Evolutionary conservation across 2,888 invertebrate species (phyloP), one percentile per base, ranked within the genome.

Genomic region (Leucania comma): DNA sequence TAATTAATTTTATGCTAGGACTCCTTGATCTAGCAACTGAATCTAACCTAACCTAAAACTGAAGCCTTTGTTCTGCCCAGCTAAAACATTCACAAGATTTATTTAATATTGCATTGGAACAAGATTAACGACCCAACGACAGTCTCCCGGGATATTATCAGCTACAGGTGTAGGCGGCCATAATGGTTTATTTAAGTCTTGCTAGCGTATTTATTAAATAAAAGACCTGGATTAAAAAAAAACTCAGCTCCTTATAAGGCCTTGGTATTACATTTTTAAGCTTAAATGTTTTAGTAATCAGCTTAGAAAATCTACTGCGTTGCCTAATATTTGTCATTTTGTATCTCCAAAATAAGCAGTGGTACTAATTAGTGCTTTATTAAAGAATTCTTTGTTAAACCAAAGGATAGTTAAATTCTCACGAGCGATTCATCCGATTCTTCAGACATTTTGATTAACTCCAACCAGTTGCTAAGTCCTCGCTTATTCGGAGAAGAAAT

Each of bases 121-220:
- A 66, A 79, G 76, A 79, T 79, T 60, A 70, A 77, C 72, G 58
- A 72, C 60, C 58, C 62, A 48, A 54, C 53, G 64, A 64, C 67
- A 65, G 59, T 77, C 67, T 78, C 68, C 59, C n/a, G 69, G 63
- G 68, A 72, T 70, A 67, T 74, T 51, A 75, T 6, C 56, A 80
- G 53, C 35, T 63, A 72, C 73, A 78, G 75, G 72, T 73, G 70
- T 74, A 72, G 74, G 70, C 64, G 74, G 62, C 53, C 29, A 62
- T 75, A 68, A 65, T 59, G 46, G 71, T 78, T 72, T 57, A 50
- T 26, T 63, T 50, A 54, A 59, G 56, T 48, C 24, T 68, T 38
- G 56, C n/a, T 78, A 50, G 58, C 50, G 50, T 54, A 38, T 80
- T 71, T 57, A 59, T 50, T 51, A 29, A 63, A 63, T 57, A 68